These are phyloP conservation scores for Acropora tenuis DNA, from an alignment of 64 coral and sea anemone species.

Conservation along the genomic window DNA sequence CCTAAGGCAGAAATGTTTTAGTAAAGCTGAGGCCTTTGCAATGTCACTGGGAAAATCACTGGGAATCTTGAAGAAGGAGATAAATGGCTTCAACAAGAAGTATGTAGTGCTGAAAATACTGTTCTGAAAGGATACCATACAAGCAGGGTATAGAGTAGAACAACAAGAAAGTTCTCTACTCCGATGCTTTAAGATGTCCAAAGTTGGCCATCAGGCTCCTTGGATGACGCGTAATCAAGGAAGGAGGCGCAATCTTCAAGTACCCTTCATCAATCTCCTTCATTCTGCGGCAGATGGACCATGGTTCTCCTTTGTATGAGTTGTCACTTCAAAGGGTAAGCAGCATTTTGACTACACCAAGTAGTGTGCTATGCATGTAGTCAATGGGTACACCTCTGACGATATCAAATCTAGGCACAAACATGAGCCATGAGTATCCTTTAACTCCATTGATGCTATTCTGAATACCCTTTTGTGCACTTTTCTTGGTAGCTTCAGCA, in stretches of 20 bases:
- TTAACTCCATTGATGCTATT: slow-evolving; percentile 48
- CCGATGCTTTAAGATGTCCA: too few species aligned
- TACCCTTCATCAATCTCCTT: slow-evolving; percentile 21
- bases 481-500: slow-evolving; percentile 34
- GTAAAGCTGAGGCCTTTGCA: too few species aligned
- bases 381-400: slow-evolving; percentile 8
- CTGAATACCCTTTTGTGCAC: slow-evolving; percentile 19
- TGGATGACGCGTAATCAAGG: slow-evolving; percentile 32
- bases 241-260: slow-evolving; percentile 11
- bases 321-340: slow-evolving; percentile 52
- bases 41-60: too few species aligned
- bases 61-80: too few species aligned
- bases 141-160: too few species aligned
- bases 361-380: too few species aligned
- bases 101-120: too few species aligned
- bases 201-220: slow-evolving; percentile 22
- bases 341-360: too few species aligned
- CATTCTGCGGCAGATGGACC: neutral
- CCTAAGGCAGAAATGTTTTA: too few species aligned
- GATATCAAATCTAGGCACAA: slow-evolving; percentile 55
- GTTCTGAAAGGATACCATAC: too few species aligned
- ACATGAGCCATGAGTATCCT: slow-evolving; percentile 45
- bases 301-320: neutral
- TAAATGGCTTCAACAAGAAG: too few species aligned
- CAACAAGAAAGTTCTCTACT: too few species aligned